Percentiles rank a stretch among this genome's conserved stretches.
These are phyloP conservation scores for Sminthurinus aureus DNA, from an alignment of 2,888 invertebrate species.

Conservation along the genomic window DNA sequence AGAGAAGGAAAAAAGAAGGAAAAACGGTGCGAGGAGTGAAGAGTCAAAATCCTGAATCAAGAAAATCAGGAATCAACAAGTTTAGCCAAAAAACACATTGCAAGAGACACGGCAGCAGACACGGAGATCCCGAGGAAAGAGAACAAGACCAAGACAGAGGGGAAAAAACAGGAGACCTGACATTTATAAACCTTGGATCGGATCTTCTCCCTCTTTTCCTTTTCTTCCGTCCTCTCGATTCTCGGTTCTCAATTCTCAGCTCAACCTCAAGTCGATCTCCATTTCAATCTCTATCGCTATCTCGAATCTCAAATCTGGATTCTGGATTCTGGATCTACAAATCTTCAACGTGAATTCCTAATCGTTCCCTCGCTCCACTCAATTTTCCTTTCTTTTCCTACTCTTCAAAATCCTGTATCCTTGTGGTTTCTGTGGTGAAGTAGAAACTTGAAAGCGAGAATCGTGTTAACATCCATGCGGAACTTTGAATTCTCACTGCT, in stretches of 20 bases:
- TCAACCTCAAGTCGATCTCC: background rate
- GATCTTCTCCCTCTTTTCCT: too few relatives aligned
- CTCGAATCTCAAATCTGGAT: too few relatives aligned
- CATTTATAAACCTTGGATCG: background rate
- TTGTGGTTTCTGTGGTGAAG: background rate
- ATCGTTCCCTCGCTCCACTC: background rate
- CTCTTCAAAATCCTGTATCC: background rate
- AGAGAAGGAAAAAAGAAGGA: background rate
- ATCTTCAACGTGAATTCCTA: background rate
- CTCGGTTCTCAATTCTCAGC: too few relatives aligned
- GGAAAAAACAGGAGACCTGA: background rate
- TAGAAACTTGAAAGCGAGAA: background rate
- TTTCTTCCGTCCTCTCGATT: too few relatives aligned
- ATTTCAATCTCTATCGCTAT: too few relatives aligned
- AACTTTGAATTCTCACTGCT: background rate
- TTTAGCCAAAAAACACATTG: conserved; percentile 16
- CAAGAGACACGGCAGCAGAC: background rate
- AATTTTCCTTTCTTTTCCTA: background rate
- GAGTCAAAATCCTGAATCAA: background rate
- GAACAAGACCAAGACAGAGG: background rate
- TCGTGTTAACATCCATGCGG: background rate
- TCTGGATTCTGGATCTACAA: background rate
- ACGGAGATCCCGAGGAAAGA: background rate
- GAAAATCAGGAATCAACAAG: conserved; percentile 33
- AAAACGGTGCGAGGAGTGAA: conserved; percentile 25